Evolutionary conservation across 23 tunicate genomes (phyloP), one percentile per base, ranked within the genome.

Genomic region (Halocynthia roretzi): DNA sequence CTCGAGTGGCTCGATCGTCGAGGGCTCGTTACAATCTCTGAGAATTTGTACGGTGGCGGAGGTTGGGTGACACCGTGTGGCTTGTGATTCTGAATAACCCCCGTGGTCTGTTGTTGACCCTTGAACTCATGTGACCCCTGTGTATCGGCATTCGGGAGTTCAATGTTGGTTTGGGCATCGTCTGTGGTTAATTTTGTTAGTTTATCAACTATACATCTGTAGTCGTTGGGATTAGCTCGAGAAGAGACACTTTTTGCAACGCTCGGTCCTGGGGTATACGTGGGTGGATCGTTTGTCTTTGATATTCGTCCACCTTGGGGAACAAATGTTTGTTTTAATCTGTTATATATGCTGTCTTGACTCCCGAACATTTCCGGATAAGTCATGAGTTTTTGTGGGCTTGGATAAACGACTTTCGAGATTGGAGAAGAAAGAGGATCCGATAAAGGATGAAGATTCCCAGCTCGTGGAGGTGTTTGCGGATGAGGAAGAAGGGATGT

Each of bases 1-100:
- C 78, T 40, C 8, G 78, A 74, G 22, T 74, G 78, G 63, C 62
- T 74, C 10, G 62, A n/a, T 44, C 78, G 55, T 74, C 62, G 55
- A 18, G 60, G 78, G 17, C 78, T 54, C 60, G 64, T 74, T 54
- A 22, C 62, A 18, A 54, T 18, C 14, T 74, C 62, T 74, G 78
- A 17, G 19, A 20, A 48, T 6, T 54, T 74, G 50, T 74, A 54
- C 8, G 55, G 44, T 31, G 44, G 61, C 18, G 50, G 62, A 7
- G 49, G 50, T 56, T 18, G 19, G 14, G 64, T 5, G 18, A 62
- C 78, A 56, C 56, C 78, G 55, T 74, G 78, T 14, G 78, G 21
- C 8, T 44, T 74, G 56, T 74, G 4, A 15, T 74, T 74, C 31
- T 54, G 78, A 8, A 10, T 8, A 18, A 8, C 56, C 2, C 18